phyloP scores from a whole-genome alignment of 2,113 vertebrate species.

The Phrynosoma platyrhinos region DNA sequence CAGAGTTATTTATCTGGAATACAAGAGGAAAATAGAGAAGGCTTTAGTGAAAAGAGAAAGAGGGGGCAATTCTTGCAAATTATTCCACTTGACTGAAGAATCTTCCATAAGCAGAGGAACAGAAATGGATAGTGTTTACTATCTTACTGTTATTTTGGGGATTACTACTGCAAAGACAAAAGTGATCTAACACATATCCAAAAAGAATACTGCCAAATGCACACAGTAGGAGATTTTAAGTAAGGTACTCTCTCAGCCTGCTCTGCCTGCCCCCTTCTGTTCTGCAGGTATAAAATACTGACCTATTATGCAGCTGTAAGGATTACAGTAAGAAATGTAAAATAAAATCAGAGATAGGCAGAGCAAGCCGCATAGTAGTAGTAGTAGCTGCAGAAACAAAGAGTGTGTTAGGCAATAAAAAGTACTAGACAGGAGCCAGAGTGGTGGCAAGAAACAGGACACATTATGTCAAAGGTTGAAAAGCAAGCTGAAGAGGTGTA shows the following conservation, averaged over 20 bases:
- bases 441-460: neutral
- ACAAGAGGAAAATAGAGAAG: no score
- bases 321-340: neutral
- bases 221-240: neutral
- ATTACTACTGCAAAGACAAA: neutral
- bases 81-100: neutral
- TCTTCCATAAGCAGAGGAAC: neutral
- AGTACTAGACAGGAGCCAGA: neutral
- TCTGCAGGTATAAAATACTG: neutral
- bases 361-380: no score
- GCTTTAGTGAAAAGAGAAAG: neutral
- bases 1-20: neutral
- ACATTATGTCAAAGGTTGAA: neutral
- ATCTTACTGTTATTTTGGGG: neutral
- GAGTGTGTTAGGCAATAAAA: neutral
- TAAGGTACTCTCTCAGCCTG: neutral
- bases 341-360: neutral
- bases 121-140: neutral
- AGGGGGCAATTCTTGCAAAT: neutral
- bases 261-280: no score
- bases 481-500: neutral
- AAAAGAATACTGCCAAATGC: neutral
- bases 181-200: neutral
- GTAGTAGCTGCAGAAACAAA: neutral
- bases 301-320: neutral